phyloP scores from a whole-genome alignment of 2,797 vertebrate species.

The Amniataba percoides region DNA sequence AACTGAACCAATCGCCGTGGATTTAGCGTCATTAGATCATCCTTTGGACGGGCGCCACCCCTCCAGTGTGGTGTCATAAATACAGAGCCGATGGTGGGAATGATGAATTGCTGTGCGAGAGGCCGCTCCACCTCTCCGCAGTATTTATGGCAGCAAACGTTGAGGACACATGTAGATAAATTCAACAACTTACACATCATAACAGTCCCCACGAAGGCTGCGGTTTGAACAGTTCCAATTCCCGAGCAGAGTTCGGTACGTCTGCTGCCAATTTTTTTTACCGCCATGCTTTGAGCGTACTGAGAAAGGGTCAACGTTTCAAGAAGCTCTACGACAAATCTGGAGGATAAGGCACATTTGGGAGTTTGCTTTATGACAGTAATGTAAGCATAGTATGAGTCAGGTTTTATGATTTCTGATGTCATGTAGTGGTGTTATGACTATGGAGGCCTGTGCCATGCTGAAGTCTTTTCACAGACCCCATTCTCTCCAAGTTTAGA shows the following conservation, averaged over 20 bases:
- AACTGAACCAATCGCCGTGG: constrained; percentile 48
- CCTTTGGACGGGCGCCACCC: constrained; percentile 57
- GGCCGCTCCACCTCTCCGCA: constrained; percentile 53
- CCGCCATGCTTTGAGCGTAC: constrained; percentile 30
- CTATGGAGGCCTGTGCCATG: constrained; percentile 35
- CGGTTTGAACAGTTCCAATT: constrained; percentile 31
- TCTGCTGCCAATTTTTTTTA: constrained; percentile 54
- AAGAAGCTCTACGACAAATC: constrained; percentile 52
- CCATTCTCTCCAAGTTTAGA: constrained; percentile 5
- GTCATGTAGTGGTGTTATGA: constrained; percentile 67
- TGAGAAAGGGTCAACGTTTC: constrained; percentile 50
- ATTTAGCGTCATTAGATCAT: constrained; percentile 69
- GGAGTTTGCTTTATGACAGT: constrained; percentile 70
- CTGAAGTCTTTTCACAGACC: constrained; percentile 38
- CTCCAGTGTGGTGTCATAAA: constrained; percentile 61
- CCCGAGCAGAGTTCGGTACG: constrained; percentile 4
- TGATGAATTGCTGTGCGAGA: constrained; percentile 61
- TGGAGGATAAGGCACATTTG: constrained; percentile 60
- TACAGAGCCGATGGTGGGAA: constrained; percentile 52
- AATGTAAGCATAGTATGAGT: constrained; percentile 67
- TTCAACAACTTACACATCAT: constrained; percentile 65
- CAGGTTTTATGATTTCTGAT: constrained; percentile 73
- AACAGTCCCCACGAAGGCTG: constrained; percentile 39
- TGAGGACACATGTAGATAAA: constrained; percentile 73
- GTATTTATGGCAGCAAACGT: constrained; percentile 73